phyloP scores from a whole-genome alignment of 2,888 invertebrate genomes.

The Pandemis heparana region DNA sequence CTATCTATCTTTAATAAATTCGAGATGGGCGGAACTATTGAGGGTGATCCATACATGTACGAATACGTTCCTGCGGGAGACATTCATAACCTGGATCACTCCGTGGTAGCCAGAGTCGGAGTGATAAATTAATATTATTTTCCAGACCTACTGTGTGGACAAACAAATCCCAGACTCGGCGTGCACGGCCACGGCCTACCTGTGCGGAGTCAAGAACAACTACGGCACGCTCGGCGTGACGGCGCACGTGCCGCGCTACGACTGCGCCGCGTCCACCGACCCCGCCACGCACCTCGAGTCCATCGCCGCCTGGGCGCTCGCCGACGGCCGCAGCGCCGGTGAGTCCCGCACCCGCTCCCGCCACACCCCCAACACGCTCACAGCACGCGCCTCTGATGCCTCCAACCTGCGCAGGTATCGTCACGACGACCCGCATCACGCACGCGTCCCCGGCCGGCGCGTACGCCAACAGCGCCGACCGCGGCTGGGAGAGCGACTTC shows the following conservation, averaged over 20 bases:
- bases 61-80: no score
- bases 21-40: no score
- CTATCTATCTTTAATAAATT: no score
- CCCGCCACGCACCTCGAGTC: slow-evolving; percentile 83
- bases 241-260: slow-evolving; percentile 70
- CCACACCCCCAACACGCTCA: no score
- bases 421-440: background rate
- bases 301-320: slow-evolving; percentile 88
- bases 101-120: background rate
- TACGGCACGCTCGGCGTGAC: slow-evolving; percentile 79
- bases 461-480: no score
- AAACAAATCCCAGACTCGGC: slow-evolving; percentile 84
- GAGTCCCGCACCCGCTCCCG: slow-evolving; percentile 19
- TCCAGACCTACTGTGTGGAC: slow-evolving; percentile 76
- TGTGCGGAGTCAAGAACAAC: slow-evolving; percentile 81
- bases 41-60: no score
- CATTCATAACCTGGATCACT: background rate
- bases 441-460: no score
- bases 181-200: slow-evolving; percentile 81
- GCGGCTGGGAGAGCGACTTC: no score
- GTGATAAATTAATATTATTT: background rate
- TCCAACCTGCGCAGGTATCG: background rate
- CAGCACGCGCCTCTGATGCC: no score
- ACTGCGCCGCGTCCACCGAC: slow-evolving; percentile 71
- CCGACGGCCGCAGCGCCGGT: slow-evolving; percentile 69